Evolutionary conservation across 2,888 invertebrate genomes (phyloP).

Genomic region (Salticus scenicus): DNA sequence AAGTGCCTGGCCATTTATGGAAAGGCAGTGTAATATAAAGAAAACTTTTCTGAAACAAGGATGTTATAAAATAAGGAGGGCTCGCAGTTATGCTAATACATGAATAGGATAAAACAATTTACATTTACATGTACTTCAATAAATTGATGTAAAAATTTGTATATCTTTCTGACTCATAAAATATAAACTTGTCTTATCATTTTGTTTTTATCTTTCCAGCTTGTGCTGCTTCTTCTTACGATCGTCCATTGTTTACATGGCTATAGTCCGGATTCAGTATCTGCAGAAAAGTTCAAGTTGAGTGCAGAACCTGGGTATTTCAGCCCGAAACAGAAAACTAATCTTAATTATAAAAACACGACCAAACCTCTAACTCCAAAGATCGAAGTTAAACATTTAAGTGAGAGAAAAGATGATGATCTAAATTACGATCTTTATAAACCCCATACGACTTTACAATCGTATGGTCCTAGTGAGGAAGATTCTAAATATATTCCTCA

Average conservation of each 20-base stretch:
- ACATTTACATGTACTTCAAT: no score
- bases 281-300: neutral
- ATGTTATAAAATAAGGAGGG: no score
- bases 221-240: neutral
- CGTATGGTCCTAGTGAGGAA: neutral
- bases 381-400: neutral
- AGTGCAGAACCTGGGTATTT: neutral
- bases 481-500: neutral
- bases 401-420: neutral
- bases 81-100: no score
- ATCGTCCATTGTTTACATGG: neutral
- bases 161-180: no score
- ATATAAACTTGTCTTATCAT: no score
- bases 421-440: neutral
- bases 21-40: no score
- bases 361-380: neutral
- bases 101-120: no score
- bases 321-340: neutral
- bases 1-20: no score
- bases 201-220: no score
- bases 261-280: neutral
- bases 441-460: neutral
- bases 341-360: neutral
- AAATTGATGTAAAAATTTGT: no score
- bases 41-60: no score